Conservation (phyloP, 2,888 invertebrate species). For the Chrysopilus asiliformis region DNA sequence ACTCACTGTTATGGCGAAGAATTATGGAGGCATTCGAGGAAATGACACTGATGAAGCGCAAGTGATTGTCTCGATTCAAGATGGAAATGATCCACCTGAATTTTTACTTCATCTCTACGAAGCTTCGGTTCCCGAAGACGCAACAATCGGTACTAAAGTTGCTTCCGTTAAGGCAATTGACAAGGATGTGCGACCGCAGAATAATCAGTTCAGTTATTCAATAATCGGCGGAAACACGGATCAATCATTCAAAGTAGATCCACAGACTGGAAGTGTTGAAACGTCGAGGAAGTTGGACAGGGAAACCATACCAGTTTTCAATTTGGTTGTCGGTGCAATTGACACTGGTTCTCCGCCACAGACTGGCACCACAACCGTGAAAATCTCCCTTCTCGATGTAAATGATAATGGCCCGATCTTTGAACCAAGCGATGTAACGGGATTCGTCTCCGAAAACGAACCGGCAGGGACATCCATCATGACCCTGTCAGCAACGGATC, state of each 20-base stretch:
- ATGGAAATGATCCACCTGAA: conserved; percentile 92
- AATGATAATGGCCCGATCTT: conserved; percentile 89
- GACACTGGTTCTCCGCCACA: conserved; percentile 82
- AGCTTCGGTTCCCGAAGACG: conserved; percentile 69
- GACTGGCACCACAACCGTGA: conserved; percentile 78
- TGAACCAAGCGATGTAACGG: conserved; percentile 53
- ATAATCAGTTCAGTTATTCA: conserved; percentile 84
- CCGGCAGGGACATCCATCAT: conserved; percentile 69
- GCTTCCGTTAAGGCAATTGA: conserved; percentile 73
- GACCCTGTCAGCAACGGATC: conserved; percentile 76
- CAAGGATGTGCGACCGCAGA: conserved; percentile 79
- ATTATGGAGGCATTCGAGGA: conserved; percentile 82
- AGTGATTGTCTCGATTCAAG: conserved; percentile 84
- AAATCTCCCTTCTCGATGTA: conserved; percentile 68
- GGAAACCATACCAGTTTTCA: conserved; percentile 62
- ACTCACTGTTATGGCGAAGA: conserved; percentile 86
- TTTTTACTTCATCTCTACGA: conserved; percentile 70
- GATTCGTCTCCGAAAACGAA: conserved; percentile 76
- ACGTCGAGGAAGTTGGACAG: conserved; percentile 64
- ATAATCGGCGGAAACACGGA: conserved; percentile 73
- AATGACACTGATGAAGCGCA: conserved; percentile 93
- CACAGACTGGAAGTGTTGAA: conserved; percentile 71
- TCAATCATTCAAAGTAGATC: conserved; percentile 77
- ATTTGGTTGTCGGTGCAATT: conserved; percentile 70
- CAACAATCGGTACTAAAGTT: conserved; percentile 56